These are phyloP conservation scores for Megaceryle torquata DNA, from an alignment of 2,113 vertebrate species.

Conservation along the genomic window DNA sequence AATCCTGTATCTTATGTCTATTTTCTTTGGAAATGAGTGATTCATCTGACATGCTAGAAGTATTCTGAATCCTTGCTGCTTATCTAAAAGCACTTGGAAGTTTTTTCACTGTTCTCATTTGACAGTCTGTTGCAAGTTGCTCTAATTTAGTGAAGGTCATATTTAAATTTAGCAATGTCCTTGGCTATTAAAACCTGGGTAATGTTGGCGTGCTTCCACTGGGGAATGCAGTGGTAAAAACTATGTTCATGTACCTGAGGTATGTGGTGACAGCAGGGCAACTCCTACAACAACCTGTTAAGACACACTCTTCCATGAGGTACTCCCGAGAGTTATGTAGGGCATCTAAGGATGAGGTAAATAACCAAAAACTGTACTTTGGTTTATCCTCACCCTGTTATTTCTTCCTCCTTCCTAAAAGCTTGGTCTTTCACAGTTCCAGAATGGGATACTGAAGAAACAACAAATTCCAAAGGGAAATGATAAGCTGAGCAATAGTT, in stretches of 20 bases:
- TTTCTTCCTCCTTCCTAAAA: background rate
- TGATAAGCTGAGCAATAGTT: background rate
- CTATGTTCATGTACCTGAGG: fast-evolving
- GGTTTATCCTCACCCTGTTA: background rate
- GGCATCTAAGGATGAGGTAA: background rate
- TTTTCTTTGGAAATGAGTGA: background rate
- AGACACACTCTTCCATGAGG: background rate
- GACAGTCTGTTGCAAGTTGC: background rate
- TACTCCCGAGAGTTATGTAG: background rate
- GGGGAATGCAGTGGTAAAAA: background rate
- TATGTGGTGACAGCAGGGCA: background rate
- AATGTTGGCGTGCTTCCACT: background rate
- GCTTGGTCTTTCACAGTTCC: background rate
- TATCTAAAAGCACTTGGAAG: background rate
- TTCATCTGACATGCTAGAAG: background rate
- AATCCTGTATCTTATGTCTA: background rate
- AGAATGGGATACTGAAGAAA: background rate
- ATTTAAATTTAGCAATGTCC: slow-evolving; percentile 16
- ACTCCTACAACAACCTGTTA: background rate
- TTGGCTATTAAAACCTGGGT: background rate
- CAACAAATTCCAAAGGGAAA: background rate
- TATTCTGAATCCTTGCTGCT: background rate
- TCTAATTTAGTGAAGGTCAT: slow-evolving; percentile 13
- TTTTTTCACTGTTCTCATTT: background rate
- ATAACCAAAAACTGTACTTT: background rate